Conservation (phyloP, 2,113 vertebrate genomes). For the Thalassoma bifasciatum region DNA sequence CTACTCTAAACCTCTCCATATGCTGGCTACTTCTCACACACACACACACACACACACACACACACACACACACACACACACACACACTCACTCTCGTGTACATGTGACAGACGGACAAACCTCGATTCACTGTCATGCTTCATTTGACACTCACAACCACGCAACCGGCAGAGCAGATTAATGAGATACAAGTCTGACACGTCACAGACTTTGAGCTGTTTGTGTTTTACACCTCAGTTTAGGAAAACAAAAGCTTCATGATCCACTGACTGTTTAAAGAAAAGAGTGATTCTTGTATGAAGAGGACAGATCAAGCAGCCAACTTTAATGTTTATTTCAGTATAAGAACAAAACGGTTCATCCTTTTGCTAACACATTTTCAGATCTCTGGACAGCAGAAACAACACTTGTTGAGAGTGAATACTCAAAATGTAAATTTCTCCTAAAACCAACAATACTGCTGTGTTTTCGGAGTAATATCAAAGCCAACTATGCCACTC, state of each 20-base stretch:
- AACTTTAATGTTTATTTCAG: too few relatives aligned
- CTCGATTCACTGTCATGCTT: neutral
- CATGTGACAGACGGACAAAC: conserved; percentile 9
- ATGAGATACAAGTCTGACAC: conserved; percentile 27
- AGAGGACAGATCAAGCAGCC: too few relatives aligned
- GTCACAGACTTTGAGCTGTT: conserved; percentile 35
- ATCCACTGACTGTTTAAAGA: neutral
- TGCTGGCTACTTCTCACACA: conserved; percentile 29
- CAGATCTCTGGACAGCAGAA: too few relatives aligned
- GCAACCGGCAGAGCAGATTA: conserved; percentile 17
- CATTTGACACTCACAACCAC: conserved; percentile 1
- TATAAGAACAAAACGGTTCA: too few relatives aligned
- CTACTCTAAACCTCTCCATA: conserved; percentile 44
- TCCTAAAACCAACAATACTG: too few relatives aligned
- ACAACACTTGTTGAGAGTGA: too few relatives aligned
- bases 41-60: conserved; percentile 19
- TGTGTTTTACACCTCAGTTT: neutral
- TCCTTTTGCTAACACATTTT: too few relatives aligned
- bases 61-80: conserved; percentile 30
- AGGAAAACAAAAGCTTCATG: neutral
- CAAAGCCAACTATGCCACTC: too few relatives aligned
- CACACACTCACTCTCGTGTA: conserved; percentile 10
- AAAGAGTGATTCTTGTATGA: too few relatives aligned
- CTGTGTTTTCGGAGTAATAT: too few relatives aligned
- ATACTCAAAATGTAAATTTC: too few relatives aligned